Base-by-base conservation (phyloP, 2,797 vertebrate species). In the Threskiornis aethiopicus region DNA sequence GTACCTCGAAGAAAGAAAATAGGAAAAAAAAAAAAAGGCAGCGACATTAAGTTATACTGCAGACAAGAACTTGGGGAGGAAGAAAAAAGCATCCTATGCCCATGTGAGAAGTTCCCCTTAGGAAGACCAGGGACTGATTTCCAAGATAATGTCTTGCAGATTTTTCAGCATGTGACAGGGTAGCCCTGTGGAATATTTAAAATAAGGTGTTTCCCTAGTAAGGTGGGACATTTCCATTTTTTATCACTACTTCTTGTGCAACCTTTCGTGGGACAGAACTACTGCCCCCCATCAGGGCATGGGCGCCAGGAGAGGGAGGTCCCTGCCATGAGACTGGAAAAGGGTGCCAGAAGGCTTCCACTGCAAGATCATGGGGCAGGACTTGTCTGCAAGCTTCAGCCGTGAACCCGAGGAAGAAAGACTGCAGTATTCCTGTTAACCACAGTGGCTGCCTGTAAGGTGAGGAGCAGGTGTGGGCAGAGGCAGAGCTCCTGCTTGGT, bases 11-110 rank as follows among this genome's bases (percentile, higher is more conserved):
- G 52, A 67, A 80, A 80, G 42, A 35, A 80, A 73, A 83, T 17
- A 49, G 0, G 22, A 5, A n/a, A 57, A 42, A 0, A 28, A 4
- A 35, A 61, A 47, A 9, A 58, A 41, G 18, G 5, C 39, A 75
- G 75, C 1, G 5, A 13, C 12, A 5, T 67, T 39, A 78, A 71
- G 19, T 25, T 78, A 2, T 17, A 6, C 37, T 42, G 33, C 22
- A 84, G 55, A 41, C n/a, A 37, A 65, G 35, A 37, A 39, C 20
- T 16, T 18, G 25, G 13, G 28, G 39, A 47, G 6, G 19, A 26
- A 33, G 2, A 2, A 7, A 3, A 81, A 80, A 35, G 3, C 41
- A 73, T 88, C 24, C 13, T 65, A 0, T 9, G 4, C 5, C 17
- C 16, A 0, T 3, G 10, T 59, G 67, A 84, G 59, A 69, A 49